phyloP scores from a whole-genome alignment of 2,113 vertebrate genomes.

The Chaenocephalus aceratus region DNA sequence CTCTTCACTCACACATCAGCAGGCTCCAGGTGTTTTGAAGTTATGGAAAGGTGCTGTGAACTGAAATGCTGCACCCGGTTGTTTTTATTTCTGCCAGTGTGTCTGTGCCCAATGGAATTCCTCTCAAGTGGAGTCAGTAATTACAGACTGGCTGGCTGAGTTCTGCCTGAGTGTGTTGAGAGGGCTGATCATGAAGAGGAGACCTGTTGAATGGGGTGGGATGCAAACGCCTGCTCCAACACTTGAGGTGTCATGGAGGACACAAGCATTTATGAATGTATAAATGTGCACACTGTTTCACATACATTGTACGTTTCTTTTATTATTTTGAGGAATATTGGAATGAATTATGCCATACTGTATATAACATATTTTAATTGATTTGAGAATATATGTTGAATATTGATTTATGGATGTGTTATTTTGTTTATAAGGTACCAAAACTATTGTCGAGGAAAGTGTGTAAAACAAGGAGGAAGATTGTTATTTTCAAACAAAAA shows the following conservation, averaged over 20 bases:
- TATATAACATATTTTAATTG: not conserved
- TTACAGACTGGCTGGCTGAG: conserved; percentile 58
- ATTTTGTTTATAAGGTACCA: not conserved
- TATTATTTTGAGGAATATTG: not conserved
- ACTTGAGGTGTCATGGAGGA: conserved; percentile 1
- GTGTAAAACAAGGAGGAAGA: not conserved
- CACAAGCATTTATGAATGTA: not conserved
- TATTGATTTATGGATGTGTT: not conserved
- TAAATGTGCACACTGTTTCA: not conserved
- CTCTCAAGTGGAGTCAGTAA: conserved; percentile 66
- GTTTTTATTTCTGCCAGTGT: conserved; percentile 35
- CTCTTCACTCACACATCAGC: not conserved
- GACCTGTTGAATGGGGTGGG: conserved; percentile 51
- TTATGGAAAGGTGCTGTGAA: conserved; percentile 28
- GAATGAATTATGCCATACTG: not conserved
- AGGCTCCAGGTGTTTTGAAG: conserved; percentile 49
- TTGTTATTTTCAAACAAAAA: not conserved
- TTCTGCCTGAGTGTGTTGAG: conserved; percentile 58
- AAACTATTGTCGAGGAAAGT: not conserved
- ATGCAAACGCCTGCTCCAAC: conserved; percentile 17
- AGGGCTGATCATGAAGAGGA: conserved; percentile 61
- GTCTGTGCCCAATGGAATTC: conserved; percentile 62
- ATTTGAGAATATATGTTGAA: not conserved
- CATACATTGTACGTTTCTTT: not conserved
- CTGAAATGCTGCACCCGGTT: conserved; percentile 28